Evolutionary conservation across 2,113 vertebrate genomes (phyloP).

Genomic region (Lathamus discolor): DNA sequence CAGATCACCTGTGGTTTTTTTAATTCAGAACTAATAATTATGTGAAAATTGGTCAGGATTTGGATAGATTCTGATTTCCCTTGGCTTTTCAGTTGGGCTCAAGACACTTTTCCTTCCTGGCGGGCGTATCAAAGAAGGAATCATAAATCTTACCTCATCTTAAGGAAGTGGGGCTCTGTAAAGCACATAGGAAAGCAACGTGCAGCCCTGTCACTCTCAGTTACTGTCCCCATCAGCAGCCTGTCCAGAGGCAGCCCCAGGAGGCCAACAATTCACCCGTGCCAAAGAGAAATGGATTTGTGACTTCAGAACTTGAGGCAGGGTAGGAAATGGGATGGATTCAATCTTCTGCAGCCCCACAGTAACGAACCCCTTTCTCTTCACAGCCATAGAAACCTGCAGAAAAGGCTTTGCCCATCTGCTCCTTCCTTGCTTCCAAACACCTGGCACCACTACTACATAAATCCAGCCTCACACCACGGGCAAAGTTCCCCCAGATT

Average conservation of each 20-base stretch:
- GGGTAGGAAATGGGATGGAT: background rate
- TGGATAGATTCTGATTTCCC: background rate
- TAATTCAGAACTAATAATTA: background rate
- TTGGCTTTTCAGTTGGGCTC: background rate
- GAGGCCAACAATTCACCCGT: background rate
- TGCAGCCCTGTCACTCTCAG: slow-evolving; percentile 26
- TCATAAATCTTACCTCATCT: slow-evolving; percentile 10
- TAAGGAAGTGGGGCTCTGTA: slow-evolving; percentile 16
- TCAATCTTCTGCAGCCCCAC: background rate
- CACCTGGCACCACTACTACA: background rate
- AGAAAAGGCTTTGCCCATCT: background rate
- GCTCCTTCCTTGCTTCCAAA: background rate
- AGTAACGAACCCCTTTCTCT: background rate
- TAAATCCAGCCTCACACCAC: fast-evolving
- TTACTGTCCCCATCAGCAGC: slow-evolving; percentile 19
- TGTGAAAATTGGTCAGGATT: fast-evolving
- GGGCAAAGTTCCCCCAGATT: fast-evolving
- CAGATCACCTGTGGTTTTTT: background rate
- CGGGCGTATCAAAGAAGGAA: background rate
- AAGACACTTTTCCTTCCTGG: background rate
- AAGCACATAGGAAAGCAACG: background rate
- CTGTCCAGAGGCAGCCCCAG: background rate
- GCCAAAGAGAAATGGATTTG: background rate
- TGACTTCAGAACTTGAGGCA: background rate
- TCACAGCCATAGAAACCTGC: background rate